Conservation (phyloP, 2,888 invertebrate genomes). For the Homarus gammarus region DNA sequence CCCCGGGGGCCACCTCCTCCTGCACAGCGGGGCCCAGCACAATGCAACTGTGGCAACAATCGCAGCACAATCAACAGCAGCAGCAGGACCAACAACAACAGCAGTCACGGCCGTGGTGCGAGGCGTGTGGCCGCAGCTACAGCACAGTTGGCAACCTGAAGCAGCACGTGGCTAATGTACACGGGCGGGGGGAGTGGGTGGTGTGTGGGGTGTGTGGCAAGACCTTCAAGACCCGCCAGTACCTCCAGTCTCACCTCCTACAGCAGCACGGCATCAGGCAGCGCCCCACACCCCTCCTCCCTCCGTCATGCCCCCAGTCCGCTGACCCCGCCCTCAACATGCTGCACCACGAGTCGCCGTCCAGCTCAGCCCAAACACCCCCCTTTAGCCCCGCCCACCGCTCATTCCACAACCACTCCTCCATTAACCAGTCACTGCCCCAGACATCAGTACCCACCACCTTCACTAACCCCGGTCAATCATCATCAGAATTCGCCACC, state of each 20-base stretch:
- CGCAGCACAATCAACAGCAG: conserved; percentile 44
- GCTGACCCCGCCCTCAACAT: conserved; percentile 56
- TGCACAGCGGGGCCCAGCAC: conserved; percentile 19
- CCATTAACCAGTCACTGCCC: conserved; percentile 87
- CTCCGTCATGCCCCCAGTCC: conserved; percentile 15
- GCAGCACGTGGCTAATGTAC: conserved; percentile 86
- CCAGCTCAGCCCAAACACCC: conserved; percentile 65
- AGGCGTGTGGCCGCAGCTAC: conserved; percentile 60
- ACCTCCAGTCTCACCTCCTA: conserved; percentile 87
- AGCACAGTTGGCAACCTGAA: conserved; percentile 82
- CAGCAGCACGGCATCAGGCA: conserved; percentile 88
- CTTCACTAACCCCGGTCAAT: conserved; percentile 82
- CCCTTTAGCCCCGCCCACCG: conserved; percentile 89
- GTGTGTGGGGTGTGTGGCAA: conserved; percentile 84
- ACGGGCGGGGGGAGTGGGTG: conserved; percentile 82
- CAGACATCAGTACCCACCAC: conserved; percentile 83
- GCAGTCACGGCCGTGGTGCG: conserved; percentile 63
- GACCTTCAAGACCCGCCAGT: conserved; percentile 88
- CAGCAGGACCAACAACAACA: conserved; percentile 50
- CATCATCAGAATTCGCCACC: conserved; percentile 24
- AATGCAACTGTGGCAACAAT: conserved; percentile 38
- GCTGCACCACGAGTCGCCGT: conserved; percentile 62
- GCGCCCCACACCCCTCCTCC: conserved; percentile 79
- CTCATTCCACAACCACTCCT: conserved; percentile 88
- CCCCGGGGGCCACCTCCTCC: conserved; percentile 31